These are phyloP conservation scores for Allygus modestus DNA, from an alignment of 2,888 invertebrate species.

Conservation along the genomic window DNA sequence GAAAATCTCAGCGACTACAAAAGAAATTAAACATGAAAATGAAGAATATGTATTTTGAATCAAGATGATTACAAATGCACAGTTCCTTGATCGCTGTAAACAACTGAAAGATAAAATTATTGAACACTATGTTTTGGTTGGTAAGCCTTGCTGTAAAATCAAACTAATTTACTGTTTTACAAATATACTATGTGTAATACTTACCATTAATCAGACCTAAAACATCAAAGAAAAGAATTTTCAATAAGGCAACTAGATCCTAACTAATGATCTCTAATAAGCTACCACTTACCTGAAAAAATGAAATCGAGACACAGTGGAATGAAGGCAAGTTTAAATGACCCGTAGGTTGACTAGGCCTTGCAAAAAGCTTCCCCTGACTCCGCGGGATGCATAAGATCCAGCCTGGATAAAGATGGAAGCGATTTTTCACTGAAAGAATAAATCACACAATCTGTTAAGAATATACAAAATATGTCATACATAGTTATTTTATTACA, in stretches of 20 bases:
- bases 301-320: neutral
- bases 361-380: neutral
- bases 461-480: neutral
- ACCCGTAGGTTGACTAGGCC: too few species aligned
- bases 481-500: too few species aligned
- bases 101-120: neutral
- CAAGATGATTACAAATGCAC: too few species aligned
- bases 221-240: neutral
- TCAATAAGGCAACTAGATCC: neutral
- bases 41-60: too few species aligned
- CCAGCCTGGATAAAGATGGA: neutral
- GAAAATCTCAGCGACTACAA: too few species aligned
- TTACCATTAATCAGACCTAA: neutral
- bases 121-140: neutral
- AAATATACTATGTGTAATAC: neutral
- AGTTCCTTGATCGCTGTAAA: too few species aligned
- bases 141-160: neutral
- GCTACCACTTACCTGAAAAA: neutral
- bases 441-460: neutral
- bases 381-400: neutral
- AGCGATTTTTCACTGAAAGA: neutral
- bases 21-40: too few species aligned
- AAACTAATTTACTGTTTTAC: neutral
- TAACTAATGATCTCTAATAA: neutral
- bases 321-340: neutral